These are phyloP conservation scores for Pitangus sulphuratus DNA, from an alignment of 2,797 vertebrate species.

Conservation along the genomic window DNA sequence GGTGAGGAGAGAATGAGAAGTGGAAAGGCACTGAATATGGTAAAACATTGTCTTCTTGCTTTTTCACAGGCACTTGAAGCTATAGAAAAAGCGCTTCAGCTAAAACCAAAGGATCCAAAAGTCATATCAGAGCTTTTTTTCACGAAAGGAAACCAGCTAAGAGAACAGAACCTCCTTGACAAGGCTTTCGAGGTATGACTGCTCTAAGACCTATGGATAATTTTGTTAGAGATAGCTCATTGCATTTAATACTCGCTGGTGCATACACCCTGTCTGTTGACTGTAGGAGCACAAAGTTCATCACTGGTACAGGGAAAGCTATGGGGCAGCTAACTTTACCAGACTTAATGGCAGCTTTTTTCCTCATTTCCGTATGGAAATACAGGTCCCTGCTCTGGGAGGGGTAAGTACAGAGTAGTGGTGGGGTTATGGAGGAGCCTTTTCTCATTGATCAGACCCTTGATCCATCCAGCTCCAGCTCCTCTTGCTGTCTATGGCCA, in stretches of 20 bases:
- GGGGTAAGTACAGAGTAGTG: background rate
- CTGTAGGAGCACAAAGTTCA: background rate
- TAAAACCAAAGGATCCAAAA: conserved; percentile 86
- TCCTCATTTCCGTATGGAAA: background rate
- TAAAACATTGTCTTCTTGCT: background rate
- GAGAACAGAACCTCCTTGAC: conserved; percentile 93
- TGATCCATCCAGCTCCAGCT: background rate
- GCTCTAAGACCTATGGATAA: background rate
- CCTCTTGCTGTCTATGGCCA: background rate
- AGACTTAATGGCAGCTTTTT: background rate
- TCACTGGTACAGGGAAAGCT: background rate
- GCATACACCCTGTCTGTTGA: background rate
- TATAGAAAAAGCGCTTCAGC: conserved; percentile 87
- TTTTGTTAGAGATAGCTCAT: background rate
- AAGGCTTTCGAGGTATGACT: conserved; percentile 88
- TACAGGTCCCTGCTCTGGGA: background rate
- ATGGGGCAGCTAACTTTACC: background rate
- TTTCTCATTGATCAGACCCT: background rate
- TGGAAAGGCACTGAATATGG: background rate
- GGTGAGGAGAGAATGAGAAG: background rate
- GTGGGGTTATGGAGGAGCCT: background rate
- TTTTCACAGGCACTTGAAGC: conserved; percentile 86
- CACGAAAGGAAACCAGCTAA: conserved; percentile 95
- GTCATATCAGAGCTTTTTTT: conserved; percentile 92
- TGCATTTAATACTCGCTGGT: background rate